These are phyloP conservation scores for Setophaga petechia DNA, from an alignment of 2,113 vertebrate species.

Conservation along the genomic window DNA sequence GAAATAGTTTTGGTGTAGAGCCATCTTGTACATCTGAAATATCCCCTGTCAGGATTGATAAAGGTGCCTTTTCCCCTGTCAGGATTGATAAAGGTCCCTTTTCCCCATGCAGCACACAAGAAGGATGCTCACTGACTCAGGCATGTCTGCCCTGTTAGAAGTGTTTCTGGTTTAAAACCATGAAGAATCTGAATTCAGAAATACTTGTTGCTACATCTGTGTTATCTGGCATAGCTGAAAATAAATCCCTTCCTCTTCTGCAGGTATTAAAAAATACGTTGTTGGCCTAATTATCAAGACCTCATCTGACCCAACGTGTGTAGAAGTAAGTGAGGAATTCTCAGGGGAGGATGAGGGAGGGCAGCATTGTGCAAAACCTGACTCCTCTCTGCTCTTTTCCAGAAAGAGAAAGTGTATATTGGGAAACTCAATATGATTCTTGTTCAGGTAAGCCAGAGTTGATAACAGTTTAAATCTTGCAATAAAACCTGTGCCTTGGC, in stretches of 20 bases:
- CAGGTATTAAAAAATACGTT: conserved; percentile 97
- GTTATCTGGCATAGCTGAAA: neutral
- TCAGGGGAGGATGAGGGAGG: neutral
- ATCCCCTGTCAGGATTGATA: neutral
- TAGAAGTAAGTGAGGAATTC: conserved; percentile 84
- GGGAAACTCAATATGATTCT: conserved; percentile 98
- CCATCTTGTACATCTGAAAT: neutral
- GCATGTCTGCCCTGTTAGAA: neutral
- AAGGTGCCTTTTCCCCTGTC: neutral
- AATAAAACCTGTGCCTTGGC: fast-evolving
- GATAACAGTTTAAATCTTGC: neutral
- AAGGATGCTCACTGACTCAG: neutral
- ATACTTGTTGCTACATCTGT: neutral
- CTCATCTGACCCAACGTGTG: conserved; percentile 89
- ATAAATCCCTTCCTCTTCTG: conserved; percentile 36
- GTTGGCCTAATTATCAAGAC: conserved; percentile 98
- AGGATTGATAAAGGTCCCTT: neutral
- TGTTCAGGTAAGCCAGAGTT: conserved; percentile 84
- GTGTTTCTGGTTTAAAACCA: neutral
- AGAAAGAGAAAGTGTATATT: conserved; percentile 97
- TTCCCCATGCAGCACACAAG: neutral
- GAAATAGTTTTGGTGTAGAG: neutral
- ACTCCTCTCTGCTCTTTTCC: neutral
- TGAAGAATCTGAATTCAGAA: neutral
- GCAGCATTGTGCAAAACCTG: neutral